Evolutionary conservation across 2,113 vertebrate species (phyloP).

Genomic region (Carassius gibelio): DNA sequence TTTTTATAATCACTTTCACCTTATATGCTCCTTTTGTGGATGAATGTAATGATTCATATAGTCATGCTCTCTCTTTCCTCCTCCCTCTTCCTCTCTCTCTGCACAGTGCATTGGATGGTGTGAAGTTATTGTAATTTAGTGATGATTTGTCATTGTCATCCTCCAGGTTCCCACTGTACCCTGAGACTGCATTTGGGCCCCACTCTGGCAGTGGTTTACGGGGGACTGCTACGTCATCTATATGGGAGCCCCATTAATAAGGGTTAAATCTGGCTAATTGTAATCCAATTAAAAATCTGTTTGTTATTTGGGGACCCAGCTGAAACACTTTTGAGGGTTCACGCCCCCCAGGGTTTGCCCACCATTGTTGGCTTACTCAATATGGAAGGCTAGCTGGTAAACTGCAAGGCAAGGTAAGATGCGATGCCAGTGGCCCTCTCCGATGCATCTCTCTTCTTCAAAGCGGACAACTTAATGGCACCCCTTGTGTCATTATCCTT

Average conservation of each 20-base stretch:
- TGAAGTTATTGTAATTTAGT: conserved; percentile 76
- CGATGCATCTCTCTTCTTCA: neutral
- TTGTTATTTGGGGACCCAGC: conserved; percentile 52
- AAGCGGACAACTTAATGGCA: conserved; percentile 11
- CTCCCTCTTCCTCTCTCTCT: conserved; percentile 25
- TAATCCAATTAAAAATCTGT: conserved; percentile 64
- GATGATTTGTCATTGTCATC: conserved; percentile 87
- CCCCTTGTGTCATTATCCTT: conserved; percentile 40
- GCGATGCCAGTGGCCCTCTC: conserved; percentile 6
- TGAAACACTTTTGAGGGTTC: conserved; percentile 44
- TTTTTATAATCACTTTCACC: neutral
- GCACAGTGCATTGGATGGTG: conserved; percentile 45
- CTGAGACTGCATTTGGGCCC: conserved; percentile 74
- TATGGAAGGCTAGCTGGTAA: conserved; percentile 12
- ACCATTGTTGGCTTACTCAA: neutral
- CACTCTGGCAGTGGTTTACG: conserved; percentile 68
- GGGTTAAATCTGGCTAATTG: conserved; percentile 66
- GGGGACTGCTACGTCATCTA: conserved; percentile 70
- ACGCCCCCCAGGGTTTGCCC: neutral
- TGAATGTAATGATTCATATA: conserved; percentile 24
- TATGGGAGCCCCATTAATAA: conserved; percentile 57
- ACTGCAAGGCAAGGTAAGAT: neutral
- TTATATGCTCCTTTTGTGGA: conserved; percentile 20
- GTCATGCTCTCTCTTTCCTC: conserved; percentile 32
- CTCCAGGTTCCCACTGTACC: conserved; percentile 76